phyloP scores from a whole-genome alignment of 23 tunicate species.

The Trididemnum nubilum region DNA sequence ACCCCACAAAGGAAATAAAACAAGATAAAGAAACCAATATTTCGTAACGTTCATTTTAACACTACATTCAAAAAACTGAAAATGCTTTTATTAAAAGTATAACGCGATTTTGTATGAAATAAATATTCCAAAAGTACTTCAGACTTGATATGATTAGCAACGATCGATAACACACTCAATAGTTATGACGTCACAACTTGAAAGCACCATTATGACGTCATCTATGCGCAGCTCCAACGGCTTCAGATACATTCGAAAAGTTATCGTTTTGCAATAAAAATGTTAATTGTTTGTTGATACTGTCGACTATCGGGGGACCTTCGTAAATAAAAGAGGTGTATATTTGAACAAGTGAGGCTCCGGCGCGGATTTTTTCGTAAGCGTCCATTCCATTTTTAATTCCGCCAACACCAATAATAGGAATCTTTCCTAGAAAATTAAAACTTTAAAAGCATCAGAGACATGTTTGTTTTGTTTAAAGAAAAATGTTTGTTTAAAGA shows the following conservation, averaged over 20 bases:
- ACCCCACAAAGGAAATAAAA: too few species aligned
- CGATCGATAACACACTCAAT: too few species aligned
- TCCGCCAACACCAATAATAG: conserved; percentile 93
- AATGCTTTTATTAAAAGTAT: too few species aligned
- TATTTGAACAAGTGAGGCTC: conserved; percentile 91
- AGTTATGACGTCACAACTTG: too few species aligned
- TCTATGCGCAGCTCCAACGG: conserved; percentile 62
- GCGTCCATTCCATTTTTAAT: conserved; percentile 77
- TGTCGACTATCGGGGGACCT: conserved; percentile 76
- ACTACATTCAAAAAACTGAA: too few species aligned
- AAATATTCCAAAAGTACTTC: too few species aligned
- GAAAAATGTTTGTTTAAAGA: too few species aligned
- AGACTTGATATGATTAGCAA: too few species aligned
- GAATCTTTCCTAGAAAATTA: conserved; percentile 61
- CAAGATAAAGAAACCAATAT: too few species aligned
- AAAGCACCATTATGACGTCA: background rate
- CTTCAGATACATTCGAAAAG: conserved; percentile 50
- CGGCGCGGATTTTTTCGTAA: conserved; percentile 88
- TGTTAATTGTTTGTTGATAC: conserved; percentile 63
- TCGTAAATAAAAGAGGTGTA: conserved; percentile 75
- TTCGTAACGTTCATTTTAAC: too few species aligned
- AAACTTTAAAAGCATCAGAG: background rate
- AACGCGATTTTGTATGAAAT: too few species aligned
- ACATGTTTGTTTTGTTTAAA: too few species aligned
- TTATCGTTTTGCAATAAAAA: conserved; percentile 62